Evolutionary conservation across 2,888 invertebrate genomes (phyloP).

Genomic region (Apocheima hispidaria): DNA sequence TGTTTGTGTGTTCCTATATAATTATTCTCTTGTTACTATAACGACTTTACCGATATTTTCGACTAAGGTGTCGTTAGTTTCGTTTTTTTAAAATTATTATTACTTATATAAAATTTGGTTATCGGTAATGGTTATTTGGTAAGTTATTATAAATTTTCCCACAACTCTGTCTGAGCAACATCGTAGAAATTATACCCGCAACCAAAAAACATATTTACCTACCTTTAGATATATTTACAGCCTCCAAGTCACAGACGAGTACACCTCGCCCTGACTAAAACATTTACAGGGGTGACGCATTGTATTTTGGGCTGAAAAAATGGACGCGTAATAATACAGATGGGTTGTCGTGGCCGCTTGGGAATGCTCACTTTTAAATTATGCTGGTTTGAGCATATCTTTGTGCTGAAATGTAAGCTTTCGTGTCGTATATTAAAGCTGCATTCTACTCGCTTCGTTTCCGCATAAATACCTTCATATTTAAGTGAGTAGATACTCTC

Average conservation of each 20-base stretch:
- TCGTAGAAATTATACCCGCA: neutral
- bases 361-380: constrained; percentile 13
- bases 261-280: constrained; percentile 2
- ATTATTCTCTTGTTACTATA: too few species aligned
- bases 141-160: too few species aligned
- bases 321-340: constrained; percentile 5
- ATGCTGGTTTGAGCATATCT: constrained; percentile 1
- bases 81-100: too few species aligned
- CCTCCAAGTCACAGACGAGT: constrained; percentile 6
- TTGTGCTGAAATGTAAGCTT: neutral
- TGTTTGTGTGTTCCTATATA: too few species aligned
- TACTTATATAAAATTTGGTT: too few species aligned
- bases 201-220: neutral
- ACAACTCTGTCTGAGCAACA: neutral
- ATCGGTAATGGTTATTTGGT: too few species aligned
- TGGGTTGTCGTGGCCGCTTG: neutral
- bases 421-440: too few species aligned
- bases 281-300: constrained; percentile 12
- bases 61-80: too few species aligned
- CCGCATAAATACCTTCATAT: too few species aligned
- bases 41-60: too few species aligned
- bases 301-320: constrained; percentile 5
- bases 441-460: too few species aligned
- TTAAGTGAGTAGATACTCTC: too few species aligned
- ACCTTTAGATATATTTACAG: constrained; percentile 5